Evolutionary conservation across 2,888 invertebrate species (phyloP).

Genomic region (Dascillus cervinus): DNA sequence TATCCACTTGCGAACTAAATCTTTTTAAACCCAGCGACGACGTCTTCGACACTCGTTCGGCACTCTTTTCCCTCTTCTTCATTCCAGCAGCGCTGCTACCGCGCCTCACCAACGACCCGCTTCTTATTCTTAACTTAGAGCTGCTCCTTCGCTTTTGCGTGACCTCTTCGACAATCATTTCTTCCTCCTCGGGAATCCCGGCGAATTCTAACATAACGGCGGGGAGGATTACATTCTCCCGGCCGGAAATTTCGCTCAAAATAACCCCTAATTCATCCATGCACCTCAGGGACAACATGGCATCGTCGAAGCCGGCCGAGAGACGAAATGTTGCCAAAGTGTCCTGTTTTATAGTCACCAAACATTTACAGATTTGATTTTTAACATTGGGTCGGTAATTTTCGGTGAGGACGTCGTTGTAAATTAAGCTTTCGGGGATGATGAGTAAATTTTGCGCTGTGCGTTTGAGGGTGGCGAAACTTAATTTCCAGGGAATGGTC

Average conservation of each 20-base stretch:
- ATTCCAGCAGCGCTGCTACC: neutral
- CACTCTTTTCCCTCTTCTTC: neutral
- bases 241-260: slow-evolving; percentile 17
- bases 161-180: neutral
- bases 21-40: neutral
- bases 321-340: slow-evolving; percentile 20
- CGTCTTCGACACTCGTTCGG: neutral
- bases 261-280: slow-evolving; percentile 14
- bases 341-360: slow-evolving; percentile 16
- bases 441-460: slow-evolving; percentile 7
- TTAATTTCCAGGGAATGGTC: slow-evolving; percentile 26
- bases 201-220: slow-evolving; percentile 7
- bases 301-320: slow-evolving; percentile 13
- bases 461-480: slow-evolving; percentile 19
- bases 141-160: neutral
- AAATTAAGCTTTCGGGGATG: slow-evolving; percentile 13
- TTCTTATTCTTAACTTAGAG: neutral
- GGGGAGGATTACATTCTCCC: slow-evolving; percentile 18
- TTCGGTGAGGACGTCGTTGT: slow-evolving; percentile 7
- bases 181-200: neutral
- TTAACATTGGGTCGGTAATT: slow-evolving; percentile 22
- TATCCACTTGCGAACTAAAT: neutral
- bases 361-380: slow-evolving; percentile 18
- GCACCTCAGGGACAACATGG: slow-evolving; percentile 17
- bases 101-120: neutral